These are phyloP conservation scores for Rhizomys pruinosus DNA, from an alignment of 2,113 vertebrate genomes.

Conservation along the genomic window DNA sequence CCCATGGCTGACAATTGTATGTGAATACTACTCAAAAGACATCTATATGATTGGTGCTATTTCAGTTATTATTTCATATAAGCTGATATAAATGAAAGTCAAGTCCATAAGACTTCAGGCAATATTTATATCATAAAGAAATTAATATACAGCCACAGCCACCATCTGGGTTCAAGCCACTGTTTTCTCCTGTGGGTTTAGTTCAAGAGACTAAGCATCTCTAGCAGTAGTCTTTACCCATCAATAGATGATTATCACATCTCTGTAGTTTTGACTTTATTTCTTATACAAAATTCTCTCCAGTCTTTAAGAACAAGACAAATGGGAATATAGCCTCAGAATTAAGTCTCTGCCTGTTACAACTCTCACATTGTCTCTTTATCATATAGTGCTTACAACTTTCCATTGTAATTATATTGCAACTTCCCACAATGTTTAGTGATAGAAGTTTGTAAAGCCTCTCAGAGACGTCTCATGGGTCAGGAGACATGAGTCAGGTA, in stretches of 20 bases:
- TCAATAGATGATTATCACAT: background rate
- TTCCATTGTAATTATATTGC: background rate
- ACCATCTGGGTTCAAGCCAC: background rate
- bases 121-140: background rate
- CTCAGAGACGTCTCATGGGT: background rate
- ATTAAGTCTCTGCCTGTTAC: background rate
- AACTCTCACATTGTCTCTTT: background rate
- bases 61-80: background rate
- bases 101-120: background rate
- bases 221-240: background rate
- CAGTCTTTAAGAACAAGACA: background rate
- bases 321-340: background rate
- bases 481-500: background rate
- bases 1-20: background rate
- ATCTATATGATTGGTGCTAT: background rate
- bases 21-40: conserved; percentile 16
- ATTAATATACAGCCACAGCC: background rate
- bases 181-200: background rate
- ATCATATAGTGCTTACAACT: background rate
- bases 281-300: background rate
- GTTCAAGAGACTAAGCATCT: background rate
- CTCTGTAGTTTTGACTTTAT: background rate
- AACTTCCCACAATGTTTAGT: background rate
- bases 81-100: background rate
- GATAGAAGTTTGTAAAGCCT: background rate